Evolutionary conservation across 2,888 invertebrate genomes (phyloP).

Genomic region (Aphidius colemani): DNA sequence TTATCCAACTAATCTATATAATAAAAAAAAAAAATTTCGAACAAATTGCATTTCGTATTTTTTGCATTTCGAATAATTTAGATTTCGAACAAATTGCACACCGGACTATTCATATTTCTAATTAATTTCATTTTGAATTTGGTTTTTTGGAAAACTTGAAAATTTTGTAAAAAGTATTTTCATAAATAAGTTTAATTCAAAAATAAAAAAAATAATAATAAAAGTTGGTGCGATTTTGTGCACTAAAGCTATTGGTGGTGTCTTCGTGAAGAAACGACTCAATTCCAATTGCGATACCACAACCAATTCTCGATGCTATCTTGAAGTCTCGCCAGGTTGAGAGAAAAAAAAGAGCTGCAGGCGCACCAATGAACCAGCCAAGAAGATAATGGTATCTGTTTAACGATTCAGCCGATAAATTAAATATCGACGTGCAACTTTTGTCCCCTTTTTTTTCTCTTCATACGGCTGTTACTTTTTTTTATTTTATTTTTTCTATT

Average conservation of each 20-base stretch:
- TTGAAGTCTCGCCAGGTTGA: conserved; percentile 28
- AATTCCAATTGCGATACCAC: conserved; percentile 32
- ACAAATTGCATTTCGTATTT: no score
- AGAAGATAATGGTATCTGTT: conserved; percentile 44
- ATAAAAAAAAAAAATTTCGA: no score
- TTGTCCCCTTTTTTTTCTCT: neutral
- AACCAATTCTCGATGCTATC: conserved; percentile 34
- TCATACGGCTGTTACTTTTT: neutral
- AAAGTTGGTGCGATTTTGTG: neutral
- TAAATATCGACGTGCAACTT: conserved; percentile 40
- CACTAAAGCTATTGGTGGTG: no score
- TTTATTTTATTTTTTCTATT: conserved; percentile 3
- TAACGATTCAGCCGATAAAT: conserved; percentile 48
- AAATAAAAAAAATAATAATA: neutral
- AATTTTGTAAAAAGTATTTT: neutral
- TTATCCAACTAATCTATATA: no score
- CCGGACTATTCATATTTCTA: no score
- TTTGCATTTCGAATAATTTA: no score
- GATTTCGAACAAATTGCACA: no score
- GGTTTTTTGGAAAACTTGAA: no score
- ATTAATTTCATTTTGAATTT: no score
- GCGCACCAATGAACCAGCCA: conserved; percentile 27
- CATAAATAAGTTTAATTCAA: neutral
- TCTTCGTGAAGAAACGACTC: conserved; percentile 31
- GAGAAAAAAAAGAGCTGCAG: conserved; percentile 22